Evolutionary conservation across 2,113 vertebrate species (phyloP).

Genomic region (Ciconia maguari): DNA sequence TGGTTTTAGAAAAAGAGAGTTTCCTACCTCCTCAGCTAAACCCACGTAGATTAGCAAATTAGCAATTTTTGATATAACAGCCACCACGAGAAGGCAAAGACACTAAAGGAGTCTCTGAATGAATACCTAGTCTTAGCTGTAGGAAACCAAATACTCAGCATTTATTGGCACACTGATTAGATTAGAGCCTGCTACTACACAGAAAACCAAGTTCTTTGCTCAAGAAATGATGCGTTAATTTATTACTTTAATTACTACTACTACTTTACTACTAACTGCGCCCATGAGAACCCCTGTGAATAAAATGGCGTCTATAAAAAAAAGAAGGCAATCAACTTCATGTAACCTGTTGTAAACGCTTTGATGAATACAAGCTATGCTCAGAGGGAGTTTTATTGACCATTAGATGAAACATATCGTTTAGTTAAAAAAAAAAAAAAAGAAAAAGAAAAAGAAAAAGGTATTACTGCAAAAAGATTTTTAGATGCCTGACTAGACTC

Average conservation of each 20-base stretch:
- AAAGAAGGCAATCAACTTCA: not conserved
- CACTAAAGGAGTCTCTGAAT: not conserved
- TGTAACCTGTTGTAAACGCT: not conserved
- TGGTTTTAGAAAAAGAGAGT: not conserved
- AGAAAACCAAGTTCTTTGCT: not conserved
- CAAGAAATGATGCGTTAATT: not conserved
- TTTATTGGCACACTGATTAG: not conserved
- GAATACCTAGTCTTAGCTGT: not conserved
- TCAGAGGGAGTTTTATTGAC: not conserved
- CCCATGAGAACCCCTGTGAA: not conserved
- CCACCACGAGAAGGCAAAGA: not conserved
- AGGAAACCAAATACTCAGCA: not conserved
- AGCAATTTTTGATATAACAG: not conserved
- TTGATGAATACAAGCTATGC: not conserved
- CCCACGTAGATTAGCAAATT: not conserved
- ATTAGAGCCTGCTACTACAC: not conserved
- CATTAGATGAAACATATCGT: not conserved
- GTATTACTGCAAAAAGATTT: not conserved
- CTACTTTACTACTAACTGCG: not conserved
- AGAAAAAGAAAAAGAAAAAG: not conserved
- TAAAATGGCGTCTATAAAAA: not conserved
- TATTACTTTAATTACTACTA: not conserved
- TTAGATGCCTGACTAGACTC: not conserved
- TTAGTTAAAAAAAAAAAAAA: not conserved
- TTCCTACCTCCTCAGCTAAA: not conserved